These are phyloP conservation scores for Caenorhabditis inopinata DNA, from an alignment of 1,140 invertebrate genomes.

Conservation along the genomic window DNA sequence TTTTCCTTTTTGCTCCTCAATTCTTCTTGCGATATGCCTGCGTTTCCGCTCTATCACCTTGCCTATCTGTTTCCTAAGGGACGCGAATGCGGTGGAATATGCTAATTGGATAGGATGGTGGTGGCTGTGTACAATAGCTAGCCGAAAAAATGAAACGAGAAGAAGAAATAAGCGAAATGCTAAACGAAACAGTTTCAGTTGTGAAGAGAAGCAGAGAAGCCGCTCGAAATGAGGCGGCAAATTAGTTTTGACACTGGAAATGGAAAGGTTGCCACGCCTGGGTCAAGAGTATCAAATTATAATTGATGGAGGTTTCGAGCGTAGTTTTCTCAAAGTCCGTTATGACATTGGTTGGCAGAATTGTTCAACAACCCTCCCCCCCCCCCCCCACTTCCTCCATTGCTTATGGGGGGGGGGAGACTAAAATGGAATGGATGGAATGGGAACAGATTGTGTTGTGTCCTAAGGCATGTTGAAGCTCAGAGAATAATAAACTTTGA, in stretches of 20 bases:
- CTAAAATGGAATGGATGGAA: too few relatives aligned
- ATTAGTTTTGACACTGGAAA: background rate
- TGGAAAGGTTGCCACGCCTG: slow-evolving; percentile 18
- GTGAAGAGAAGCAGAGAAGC: background rate
- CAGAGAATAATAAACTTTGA: too few relatives aligned
- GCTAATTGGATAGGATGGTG: background rate
- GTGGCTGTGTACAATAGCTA: slow-evolving; percentile 6
- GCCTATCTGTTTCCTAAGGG: slow-evolving; percentile 23
- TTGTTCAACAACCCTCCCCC: too few relatives aligned
- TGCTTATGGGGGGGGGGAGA: too few relatives aligned
- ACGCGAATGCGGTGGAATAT: slow-evolving; percentile 16
- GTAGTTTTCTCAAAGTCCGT: too few relatives aligned
- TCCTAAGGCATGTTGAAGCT: too few relatives aligned
- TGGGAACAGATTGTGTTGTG: too few relatives aligned
- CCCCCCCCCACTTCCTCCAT: too few relatives aligned
- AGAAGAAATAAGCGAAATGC: background rate
- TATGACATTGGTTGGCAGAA: too few relatives aligned
- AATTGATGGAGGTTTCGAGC: background rate
- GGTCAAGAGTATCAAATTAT: slow-evolving; percentile 27
- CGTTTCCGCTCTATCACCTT: background rate
- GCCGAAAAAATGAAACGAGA: background rate
- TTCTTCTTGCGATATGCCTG: too few relatives aligned
- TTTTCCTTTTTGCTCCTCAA: background rate
- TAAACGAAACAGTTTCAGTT: background rate
- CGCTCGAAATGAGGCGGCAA: slow-evolving; percentile 23